Evolutionary conservation across 2,113 vertebrate species (phyloP).

Genomic region (Struthio camelus): DNA sequence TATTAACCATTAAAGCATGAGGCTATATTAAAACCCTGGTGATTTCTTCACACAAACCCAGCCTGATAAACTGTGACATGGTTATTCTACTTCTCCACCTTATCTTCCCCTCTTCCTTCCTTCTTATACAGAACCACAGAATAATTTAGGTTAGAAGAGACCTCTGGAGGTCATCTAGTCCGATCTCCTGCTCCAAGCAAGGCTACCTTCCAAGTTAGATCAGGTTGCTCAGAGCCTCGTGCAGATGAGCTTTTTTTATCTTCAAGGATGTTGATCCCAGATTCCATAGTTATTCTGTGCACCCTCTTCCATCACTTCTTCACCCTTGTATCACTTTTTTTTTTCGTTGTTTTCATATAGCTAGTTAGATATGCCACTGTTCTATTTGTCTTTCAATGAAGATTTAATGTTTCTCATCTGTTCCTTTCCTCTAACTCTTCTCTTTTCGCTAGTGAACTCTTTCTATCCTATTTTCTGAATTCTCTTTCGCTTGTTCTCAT

Average conservation of each 20-base stretch:
- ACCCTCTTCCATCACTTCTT: neutral
- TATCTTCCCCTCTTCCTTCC: neutral
- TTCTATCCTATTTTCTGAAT: neutral
- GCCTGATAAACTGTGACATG: neutral
- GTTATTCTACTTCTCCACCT: neutral
- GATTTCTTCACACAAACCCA: neutral
- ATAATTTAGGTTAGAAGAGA: neutral
- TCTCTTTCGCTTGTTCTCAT: neutral
- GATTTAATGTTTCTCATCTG: neutral
- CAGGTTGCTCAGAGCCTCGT: accelerated
- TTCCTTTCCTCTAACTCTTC: neutral
- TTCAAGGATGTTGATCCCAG: neutral
- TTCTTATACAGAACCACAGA: neutral
- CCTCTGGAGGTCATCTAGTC: neutral
- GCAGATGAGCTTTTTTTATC: neutral
- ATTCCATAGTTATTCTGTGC: neutral
- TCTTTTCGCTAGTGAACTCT: neutral
- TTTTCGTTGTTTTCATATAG: neutral
- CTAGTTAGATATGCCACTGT: neutral
- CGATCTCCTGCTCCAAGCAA: neutral
- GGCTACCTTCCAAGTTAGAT: neutral
- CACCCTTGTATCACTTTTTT: neutral
- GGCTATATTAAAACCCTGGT: neutral
- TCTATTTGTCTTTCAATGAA: neutral
- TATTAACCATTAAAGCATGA: neutral